A percentile compares a stretch with the other conserved stretches of the same genome.
Evolutionary conservation across 2,113 vertebrate species (phyloP).

Genomic region (Dascyllus trimaculatus): DNA sequence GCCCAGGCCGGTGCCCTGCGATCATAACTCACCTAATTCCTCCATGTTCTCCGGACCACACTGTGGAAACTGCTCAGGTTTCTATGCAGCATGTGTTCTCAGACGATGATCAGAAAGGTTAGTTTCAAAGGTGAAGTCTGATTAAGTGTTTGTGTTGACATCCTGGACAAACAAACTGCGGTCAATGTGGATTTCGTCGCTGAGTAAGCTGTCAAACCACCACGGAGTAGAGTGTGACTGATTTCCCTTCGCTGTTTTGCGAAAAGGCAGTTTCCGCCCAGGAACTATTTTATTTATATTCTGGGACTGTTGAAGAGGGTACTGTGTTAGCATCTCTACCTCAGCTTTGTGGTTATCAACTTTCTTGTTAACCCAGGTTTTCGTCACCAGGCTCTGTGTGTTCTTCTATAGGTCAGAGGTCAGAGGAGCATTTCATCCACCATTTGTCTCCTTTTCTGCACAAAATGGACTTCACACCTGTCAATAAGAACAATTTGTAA

Average conservation of each 20-base stretch:
- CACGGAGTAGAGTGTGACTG: slow-evolving; percentile 10
- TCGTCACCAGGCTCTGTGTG: too few relatives aligned
- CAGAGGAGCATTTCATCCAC: too few relatives aligned
- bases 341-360: too few relatives aligned
- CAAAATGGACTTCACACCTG: too few relatives aligned
- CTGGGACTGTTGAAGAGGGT: background rate
- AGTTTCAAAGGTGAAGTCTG: slow-evolving; percentile 1
- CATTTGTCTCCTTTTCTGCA: too few relatives aligned
- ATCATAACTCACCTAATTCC: slow-evolving; percentile 61
- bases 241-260: slow-evolving; percentile 1
- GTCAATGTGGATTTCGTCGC: slow-evolving; percentile 11
- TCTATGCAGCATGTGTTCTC: slow-evolving; percentile 19
- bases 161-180: background rate
- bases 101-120: slow-evolving; percentile 39
- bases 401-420: too few relatives aligned
- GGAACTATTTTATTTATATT: slow-evolving; percentile 26
- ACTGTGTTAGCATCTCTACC: too few relatives aligned
- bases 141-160: slow-evolving; percentile 12
- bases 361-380: too few relatives aligned
- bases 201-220: background rate
- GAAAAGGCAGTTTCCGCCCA: background rate
- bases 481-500: too few relatives aligned
- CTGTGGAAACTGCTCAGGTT: slow-evolving; percentile 11
- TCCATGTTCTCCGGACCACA: slow-evolving; percentile 20
- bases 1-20: slow-evolving; percentile 26